Evolutionary conservation across 1,140 invertebrate genomes (phyloP).

Genomic region (Caenorhabditis latens): DNA sequence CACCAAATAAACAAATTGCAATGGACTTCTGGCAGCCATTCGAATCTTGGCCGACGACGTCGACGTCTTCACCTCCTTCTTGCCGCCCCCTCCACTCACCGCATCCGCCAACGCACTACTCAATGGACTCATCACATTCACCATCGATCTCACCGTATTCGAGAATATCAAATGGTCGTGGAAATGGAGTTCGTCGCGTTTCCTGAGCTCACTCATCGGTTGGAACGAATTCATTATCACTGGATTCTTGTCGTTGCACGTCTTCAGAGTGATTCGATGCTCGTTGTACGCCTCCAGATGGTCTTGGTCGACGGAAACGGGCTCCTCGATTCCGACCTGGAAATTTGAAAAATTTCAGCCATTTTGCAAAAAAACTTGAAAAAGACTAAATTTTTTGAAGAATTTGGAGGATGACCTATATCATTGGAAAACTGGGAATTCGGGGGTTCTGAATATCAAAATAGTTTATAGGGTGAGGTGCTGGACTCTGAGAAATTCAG

Average conservation of each 20-base stretch:
- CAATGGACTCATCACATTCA: not conserved
- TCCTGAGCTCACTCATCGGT: not conserved
- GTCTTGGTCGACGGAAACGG: not conserved
- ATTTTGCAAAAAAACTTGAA: no score
- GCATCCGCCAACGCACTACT: not conserved
- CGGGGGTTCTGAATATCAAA: no score
- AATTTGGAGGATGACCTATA: no score
- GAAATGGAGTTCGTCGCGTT: not conserved
- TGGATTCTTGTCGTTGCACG: not conserved
- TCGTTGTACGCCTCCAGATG: conserved; percentile 6
- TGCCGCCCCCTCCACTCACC: no score
- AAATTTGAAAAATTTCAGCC: not conserved
- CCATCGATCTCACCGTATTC: not conserved
- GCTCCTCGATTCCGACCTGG: not conserved
- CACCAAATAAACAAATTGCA: no score
- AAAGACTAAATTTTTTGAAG: no score
- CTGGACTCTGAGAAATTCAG: no score
- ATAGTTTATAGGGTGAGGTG: no score
- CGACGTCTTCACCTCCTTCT: no score
- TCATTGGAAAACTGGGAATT: no score
- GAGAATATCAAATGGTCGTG: not conserved
- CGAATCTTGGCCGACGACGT: no score
- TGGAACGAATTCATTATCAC: not conserved
- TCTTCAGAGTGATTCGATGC: not conserved
- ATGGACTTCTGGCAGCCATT: no score